Percentiles rank a stretch among this genome's conserved stretches.
Evolutionary conservation across 1,140 invertebrate genomes (phyloP).

Genomic region (Helicoverpa armigera): DNA sequence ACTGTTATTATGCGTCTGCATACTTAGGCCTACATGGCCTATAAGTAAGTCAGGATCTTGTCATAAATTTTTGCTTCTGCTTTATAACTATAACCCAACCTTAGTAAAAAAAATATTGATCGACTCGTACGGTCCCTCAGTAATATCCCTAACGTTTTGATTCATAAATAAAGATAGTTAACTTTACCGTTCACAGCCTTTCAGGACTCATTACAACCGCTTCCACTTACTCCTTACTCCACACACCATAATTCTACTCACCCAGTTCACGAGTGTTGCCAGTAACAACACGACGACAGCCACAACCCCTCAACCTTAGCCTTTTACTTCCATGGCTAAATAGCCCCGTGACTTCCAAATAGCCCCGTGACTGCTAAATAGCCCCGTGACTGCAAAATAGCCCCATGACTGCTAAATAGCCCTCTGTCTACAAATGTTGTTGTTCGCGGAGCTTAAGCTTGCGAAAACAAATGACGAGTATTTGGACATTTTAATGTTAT

Average conservation of each 20-base stretch:
- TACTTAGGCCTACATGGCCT: too few species aligned
- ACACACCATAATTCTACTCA: conserved; percentile 50
- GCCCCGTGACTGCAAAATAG: conserved; percentile 38
- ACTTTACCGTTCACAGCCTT: neutral
- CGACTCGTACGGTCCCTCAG: too few species aligned
- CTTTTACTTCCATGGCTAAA: conserved; percentile 45
- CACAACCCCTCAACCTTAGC: conserved; percentile 13
- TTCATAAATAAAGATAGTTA: too few species aligned
- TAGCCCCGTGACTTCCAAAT: conserved; percentile 45
- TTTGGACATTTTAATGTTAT: conserved; percentile 34
- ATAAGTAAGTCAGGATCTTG: too few species aligned
- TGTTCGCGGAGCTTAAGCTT: conserved; percentile 22
- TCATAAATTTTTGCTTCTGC: too few species aligned
- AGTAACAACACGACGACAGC: conserved; percentile 64
- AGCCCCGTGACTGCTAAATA: conserved; percentile 43
- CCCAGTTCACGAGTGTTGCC: conserved; percentile 65
- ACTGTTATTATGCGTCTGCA: too few species aligned
- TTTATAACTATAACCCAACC: too few species aligned
- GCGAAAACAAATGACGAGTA: conserved; percentile 44
- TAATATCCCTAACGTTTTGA: too few species aligned
- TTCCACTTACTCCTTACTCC: conserved; percentile 42
- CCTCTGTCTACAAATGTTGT: conserved; percentile 46
- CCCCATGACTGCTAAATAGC: conserved; percentile 46
- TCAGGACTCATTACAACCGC: neutral
- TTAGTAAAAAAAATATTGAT: too few species aligned